Percentiles rank a stretch among this genome's conserved stretches.
These are phyloP conservation scores for Gila orcuttii DNA, from an alignment of 2,113 vertebrate species.

Conservation along the genomic window DNA sequence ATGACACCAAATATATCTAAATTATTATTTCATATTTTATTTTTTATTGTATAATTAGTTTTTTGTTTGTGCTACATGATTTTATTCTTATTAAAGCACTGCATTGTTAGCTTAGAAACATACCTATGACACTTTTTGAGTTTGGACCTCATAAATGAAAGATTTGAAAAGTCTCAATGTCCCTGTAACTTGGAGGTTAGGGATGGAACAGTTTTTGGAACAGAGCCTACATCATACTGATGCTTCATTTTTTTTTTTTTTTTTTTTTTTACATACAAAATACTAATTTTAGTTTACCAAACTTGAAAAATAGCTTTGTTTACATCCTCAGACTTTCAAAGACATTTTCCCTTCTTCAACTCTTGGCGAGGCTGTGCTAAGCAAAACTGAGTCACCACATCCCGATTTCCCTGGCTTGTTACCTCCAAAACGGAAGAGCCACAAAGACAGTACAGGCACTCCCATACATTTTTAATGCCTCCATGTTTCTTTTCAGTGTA, in stretches of 20 bases:
- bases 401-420: conserved; percentile 2
- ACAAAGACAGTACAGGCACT: conserved; percentile 63
- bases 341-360: background rate
- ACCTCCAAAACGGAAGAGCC: conserved; percentile 50
- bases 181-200: too few species aligned
- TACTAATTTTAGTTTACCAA: background rate
- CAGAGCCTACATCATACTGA: background rate
- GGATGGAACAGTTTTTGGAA: background rate
- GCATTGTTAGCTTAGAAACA: too few species aligned
- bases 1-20: too few species aligned
- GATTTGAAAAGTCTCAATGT: too few species aligned
- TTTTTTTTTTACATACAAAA: background rate
- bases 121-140: too few species aligned
- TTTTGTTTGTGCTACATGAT: too few species aligned
- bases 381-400: conserved; percentile 33
- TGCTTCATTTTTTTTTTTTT: too few species aligned
- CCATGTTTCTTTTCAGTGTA: conserved; percentile 69
- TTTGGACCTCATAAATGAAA: too few species aligned
- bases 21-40: too few species aligned
- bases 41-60: too few species aligned
- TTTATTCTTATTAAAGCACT: too few species aligned
- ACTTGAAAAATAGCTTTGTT: background rate
- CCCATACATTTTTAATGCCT: conserved; percentile 72
- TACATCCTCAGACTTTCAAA: background rate
- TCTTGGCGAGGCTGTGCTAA: background rate